These are phyloP conservation scores for Trypoxylon attenuatum DNA, from an alignment of 2,888 invertebrate species.

Conservation along the genomic window DNA sequence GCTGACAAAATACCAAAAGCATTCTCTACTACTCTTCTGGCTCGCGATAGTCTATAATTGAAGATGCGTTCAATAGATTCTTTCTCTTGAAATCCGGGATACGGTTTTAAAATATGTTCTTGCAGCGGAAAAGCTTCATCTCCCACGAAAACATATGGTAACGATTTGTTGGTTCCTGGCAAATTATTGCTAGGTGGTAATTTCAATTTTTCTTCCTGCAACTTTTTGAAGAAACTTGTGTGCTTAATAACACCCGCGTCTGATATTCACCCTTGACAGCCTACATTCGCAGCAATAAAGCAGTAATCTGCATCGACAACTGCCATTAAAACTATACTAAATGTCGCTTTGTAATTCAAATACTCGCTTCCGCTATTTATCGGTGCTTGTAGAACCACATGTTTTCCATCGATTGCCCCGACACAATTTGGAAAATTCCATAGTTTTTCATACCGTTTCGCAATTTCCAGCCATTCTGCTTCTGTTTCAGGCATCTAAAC, in stretches of 20 bases:
- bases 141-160: neutral
- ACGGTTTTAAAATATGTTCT: neutral
- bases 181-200: too few relatives aligned
- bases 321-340: constrained; percentile 69
- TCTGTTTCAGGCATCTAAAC: neutral
- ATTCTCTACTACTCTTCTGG: neutral
- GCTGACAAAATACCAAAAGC: neutral
- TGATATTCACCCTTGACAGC: constrained; percentile 60
- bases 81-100: neutral
- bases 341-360: constrained; percentile 63
- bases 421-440: too few relatives aligned
- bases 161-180: too few relatives aligned
- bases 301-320: too few relatives aligned
- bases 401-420: constrained; percentile 68
- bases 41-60: neutral
- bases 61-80: neutral
- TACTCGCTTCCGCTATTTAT: constrained; percentile 56
- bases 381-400: constrained; percentile 59
- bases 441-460: neutral
- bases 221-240: constrained; percentile 60
- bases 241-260: too few relatives aligned
- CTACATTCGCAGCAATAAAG: too few relatives aligned
- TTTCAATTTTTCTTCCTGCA: too few relatives aligned
- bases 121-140: neutral
- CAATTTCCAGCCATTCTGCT: neutral